phyloP scores from a whole-genome alignment of 2,797 vertebrate genomes.

The Takifugu ocellatus region DNA sequence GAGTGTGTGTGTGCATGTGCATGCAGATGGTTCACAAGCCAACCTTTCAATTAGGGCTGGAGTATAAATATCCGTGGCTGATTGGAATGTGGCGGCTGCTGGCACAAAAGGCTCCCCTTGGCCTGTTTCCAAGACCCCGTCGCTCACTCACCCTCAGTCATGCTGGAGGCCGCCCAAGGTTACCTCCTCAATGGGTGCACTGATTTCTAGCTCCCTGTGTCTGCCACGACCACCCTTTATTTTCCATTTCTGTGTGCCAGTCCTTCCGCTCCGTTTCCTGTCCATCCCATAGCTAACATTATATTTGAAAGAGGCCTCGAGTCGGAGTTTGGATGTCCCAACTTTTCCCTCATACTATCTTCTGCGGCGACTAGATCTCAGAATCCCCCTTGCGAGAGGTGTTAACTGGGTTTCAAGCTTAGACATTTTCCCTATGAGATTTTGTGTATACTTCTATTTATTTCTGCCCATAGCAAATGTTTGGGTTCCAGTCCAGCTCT shows the following conservation, averaged over 20 bases:
- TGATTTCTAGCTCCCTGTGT: constrained; percentile 66
- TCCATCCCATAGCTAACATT: constrained; percentile 36
- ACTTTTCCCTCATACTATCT: constrained; percentile 27
- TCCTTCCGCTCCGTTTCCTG: constrained; percentile 30
- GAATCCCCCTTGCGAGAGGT: constrained; percentile 40
- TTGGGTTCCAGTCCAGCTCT: constrained; percentile 57
- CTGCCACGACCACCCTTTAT: constrained; percentile 45
- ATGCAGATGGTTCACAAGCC: constrained; percentile 73
- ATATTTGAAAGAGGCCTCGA: constrained; percentile 54
- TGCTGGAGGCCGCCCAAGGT: constrained; percentile 75
- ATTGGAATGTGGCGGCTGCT: constrained; percentile 74
- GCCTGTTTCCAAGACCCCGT: constrained; percentile 69
- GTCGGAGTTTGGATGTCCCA: constrained; percentile 35
- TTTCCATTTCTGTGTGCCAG: constrained; percentile 31
- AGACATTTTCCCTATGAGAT: constrained; percentile 31
- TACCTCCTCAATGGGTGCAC: constrained; percentile 69
- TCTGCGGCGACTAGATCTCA: constrained; percentile 46
- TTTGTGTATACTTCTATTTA: constrained; percentile 35
- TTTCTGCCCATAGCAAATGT: constrained; percentile 46
- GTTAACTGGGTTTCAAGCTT: constrained; percentile 39
- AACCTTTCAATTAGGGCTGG: constrained; percentile 75
- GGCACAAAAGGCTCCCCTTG: constrained; percentile 71
- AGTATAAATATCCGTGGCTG: constrained; percentile 75
- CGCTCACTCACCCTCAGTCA: constrained; percentile 63
- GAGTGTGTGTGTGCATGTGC: constrained; percentile 29